A percentile compares a stretch with the other conserved stretches of the same genome.
These are phyloP conservation scores for Spicauda simplicius DNA, from an alignment of 2,888 invertebrate genomes.

Conservation along the genomic window DNA sequence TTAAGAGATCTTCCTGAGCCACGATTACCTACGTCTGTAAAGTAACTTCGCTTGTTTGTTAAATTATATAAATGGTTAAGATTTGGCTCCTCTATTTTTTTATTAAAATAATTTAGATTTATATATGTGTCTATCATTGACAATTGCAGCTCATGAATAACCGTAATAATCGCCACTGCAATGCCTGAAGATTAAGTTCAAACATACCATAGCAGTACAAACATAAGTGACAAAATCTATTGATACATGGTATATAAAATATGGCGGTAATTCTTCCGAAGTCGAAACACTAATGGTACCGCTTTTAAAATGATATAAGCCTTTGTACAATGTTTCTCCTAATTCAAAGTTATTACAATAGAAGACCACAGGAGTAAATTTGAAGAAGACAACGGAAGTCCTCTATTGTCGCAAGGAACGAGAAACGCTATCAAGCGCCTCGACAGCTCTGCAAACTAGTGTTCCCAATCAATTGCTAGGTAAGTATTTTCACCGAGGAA, in stretches of 20 bases:
- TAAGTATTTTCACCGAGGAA: slow-evolving; percentile 52
- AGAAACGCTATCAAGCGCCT: slow-evolving; percentile 58
- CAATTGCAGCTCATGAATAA: no score
- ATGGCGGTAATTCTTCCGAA: no score
- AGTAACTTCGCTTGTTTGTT: no score
- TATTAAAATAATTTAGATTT: no score
- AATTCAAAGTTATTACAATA: slow-evolving; percentile 6
- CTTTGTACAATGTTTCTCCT: neutral
- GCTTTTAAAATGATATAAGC: neutral
- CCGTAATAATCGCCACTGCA: no score
- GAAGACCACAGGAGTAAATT: slow-evolving; percentile 26
- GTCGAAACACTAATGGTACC: no score
- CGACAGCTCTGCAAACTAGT: slow-evolving; percentile 72
- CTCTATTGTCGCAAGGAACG: slow-evolving; percentile 57
- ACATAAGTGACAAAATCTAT: no score
- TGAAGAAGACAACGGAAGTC: slow-evolving; percentile 47
- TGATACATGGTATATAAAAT: neutral
- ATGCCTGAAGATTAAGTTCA: no score
- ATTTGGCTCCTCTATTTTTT: no score
- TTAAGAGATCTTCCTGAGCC: slow-evolving; percentile 7
- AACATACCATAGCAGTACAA: no score
- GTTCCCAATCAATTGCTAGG: slow-evolving; percentile 45
- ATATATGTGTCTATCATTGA: no score
- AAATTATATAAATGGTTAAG: no score
- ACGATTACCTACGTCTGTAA: neutral